Evolutionary conservation across 2,113 vertebrate species (phyloP).

Genomic region (Psilopsiagon aymara): DNA sequence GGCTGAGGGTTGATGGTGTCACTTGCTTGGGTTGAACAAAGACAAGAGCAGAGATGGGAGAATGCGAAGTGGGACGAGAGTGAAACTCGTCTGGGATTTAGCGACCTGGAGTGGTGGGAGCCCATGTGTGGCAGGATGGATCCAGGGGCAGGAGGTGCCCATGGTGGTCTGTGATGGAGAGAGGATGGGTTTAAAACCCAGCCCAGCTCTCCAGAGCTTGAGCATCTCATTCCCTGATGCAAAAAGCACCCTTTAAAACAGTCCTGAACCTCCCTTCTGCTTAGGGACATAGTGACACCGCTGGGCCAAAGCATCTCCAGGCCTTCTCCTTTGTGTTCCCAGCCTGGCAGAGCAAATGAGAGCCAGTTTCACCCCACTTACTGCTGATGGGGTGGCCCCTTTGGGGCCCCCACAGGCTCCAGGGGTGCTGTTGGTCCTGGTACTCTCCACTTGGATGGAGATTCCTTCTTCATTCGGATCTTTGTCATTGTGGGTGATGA

Average conservation of each 20-base stretch:
- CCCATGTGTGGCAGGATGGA: rapidly evolving
- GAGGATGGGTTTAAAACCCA: not conserved
- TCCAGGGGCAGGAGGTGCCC: not conserved
- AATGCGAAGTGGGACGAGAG: not conserved
- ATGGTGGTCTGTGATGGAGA: rapidly evolving
- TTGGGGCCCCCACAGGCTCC: rapidly evolving
- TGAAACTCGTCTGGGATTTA: rapidly evolving
- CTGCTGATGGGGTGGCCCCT: not conserved
- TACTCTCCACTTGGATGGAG: rapidly evolving
- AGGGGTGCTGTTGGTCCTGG: rapidly evolving
- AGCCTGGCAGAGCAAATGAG: rapidly evolving
- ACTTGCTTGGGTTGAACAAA: conserved; percentile 23
- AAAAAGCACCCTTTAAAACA: rapidly evolving
- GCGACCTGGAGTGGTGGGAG: rapidly evolving
- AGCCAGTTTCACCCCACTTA: rapidly evolving
- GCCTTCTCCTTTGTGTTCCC: not conserved
- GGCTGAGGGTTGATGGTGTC: not conserved
- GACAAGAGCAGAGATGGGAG: not conserved
- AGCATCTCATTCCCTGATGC: not conserved
- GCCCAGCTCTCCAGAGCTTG: not conserved
- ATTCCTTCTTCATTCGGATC: not conserved
- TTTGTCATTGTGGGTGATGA: rapidly evolving
- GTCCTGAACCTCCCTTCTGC: rapidly evolving
- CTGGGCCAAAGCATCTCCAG: not conserved
- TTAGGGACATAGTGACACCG: rapidly evolving